These are phyloP conservation scores for Steinernema khuongi DNA, from an alignment of 1,140 invertebrate species.

Conservation along the genomic window DNA sequence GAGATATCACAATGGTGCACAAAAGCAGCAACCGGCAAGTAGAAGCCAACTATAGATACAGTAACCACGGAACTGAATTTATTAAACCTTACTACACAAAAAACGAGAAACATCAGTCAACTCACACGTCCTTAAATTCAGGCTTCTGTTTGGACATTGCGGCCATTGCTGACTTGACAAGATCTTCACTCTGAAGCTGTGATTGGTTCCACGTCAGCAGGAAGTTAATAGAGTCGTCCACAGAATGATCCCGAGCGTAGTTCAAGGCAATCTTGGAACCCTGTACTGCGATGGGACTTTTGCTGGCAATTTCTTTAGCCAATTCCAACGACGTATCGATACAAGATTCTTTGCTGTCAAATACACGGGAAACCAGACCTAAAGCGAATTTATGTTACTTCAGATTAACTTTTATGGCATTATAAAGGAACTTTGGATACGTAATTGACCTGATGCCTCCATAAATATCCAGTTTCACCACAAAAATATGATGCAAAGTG, in stretches of 20 bases:
- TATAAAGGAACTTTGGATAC: no score
- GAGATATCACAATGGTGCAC: no score
- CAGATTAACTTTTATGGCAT: no score
- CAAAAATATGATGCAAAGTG: neutral
- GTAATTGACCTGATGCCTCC: no score
- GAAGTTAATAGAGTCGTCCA: constrained; percentile 61
- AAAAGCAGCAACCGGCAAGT: no score
- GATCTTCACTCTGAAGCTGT: constrained; percentile 85
- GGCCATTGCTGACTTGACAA: constrained; percentile 73
- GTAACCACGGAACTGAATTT: no score
- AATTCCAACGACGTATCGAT: neutral
- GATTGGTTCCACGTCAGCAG: constrained; percentile 68
- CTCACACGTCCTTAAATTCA: constrained; percentile 30
- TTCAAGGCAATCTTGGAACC: constrained; percentile 63
- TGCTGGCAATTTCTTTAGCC: neutral
- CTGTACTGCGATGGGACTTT: neutral
- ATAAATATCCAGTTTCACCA: neutral
- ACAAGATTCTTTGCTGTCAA: neutral
- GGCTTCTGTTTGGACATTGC: constrained; percentile 67
- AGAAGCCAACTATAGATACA: neutral
- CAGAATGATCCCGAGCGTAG: constrained; percentile 72
- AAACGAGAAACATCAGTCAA: no score
- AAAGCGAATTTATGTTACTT: no score
- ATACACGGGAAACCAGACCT: neutral
- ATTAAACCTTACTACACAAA: no score